Percentiles rank a stretch among this genome's conserved stretches.
Conservation (phyloP, 2,797 vertebrate species). For the Pampus argenteus region DNA sequence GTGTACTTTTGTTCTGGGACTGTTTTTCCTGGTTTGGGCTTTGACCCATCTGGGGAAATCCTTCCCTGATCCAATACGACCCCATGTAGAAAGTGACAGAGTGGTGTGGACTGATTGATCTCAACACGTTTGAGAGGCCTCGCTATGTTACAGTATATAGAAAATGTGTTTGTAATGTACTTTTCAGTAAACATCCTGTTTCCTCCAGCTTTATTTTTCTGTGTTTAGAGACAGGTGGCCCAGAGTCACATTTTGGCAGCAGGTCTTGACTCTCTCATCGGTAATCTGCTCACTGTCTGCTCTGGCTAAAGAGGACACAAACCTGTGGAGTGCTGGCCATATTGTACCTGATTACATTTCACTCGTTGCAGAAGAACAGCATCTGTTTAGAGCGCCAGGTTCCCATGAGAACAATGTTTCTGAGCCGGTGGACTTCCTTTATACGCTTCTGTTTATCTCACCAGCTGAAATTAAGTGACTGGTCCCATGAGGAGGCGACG, state of each 20-base stretch:
- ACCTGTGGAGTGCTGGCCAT: slow-evolving; percentile 72
- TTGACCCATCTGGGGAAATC: too few species aligned
- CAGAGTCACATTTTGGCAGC: slow-evolving; percentile 54
- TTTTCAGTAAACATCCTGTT: neutral
- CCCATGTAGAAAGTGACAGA: too few species aligned
- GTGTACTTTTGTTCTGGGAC: too few species aligned
- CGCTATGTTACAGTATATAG: neutral
- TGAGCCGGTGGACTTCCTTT: slow-evolving; percentile 66
- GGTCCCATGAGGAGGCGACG: slow-evolving; percentile 64
- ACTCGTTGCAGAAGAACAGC: slow-evolving; percentile 62
- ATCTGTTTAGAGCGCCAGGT: slow-evolving; percentile 71
- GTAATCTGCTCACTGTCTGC: slow-evolving; percentile 67
- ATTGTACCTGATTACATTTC: slow-evolving; percentile 62
- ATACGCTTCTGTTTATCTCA: slow-evolving; percentile 64
- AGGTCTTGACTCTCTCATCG: slow-evolving; percentile 54
- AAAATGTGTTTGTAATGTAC: neutral
- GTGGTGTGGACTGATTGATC: too few species aligned
- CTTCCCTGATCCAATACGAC: too few species aligned
- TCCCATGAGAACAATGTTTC: slow-evolving; percentile 78
- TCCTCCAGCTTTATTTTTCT: slow-evolving; percentile 1
- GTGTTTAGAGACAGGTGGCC: slow-evolving; percentile 61
- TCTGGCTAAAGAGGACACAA: slow-evolving; percentile 61
- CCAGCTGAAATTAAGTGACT: slow-evolving; percentile 63
- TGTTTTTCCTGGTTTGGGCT: too few species aligned
- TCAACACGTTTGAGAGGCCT: neutral